Percentiles rank a stretch among this genome's conserved stretches.
Evolutionary conservation across 2,888 invertebrate genomes (phyloP).

Genomic region (Cosmia trapezina): DNA sequence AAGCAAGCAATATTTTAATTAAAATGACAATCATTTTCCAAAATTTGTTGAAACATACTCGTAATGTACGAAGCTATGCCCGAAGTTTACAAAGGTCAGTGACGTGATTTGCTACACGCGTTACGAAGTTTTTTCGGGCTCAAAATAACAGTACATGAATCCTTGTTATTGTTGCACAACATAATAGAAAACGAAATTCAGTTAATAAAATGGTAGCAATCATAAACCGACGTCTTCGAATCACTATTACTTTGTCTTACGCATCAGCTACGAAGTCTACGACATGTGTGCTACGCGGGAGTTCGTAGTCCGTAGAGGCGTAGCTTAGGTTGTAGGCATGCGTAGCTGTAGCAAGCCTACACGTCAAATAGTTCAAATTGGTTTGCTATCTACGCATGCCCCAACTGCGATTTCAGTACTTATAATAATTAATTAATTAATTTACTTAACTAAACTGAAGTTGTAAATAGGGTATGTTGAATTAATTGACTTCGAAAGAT

Average conservation of each 20-base stretch:
- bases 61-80: conserved; percentile 7
- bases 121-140: conserved; percentile 14
- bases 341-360: conserved; percentile 46
- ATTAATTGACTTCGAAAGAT: conserved; percentile 48
- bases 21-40: conserved; percentile 12
- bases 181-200: conserved; percentile 3
- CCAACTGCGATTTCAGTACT: conserved; percentile 18
- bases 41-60: conserved; percentile 24
- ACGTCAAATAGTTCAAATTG: conserved; percentile 12
- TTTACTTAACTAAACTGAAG: conserved; percentile 23
- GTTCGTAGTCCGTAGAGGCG: conserved; percentile 23
- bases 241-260: conserved; percentile 6
- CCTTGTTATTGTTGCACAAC: conserved; percentile 12
- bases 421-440: conserved; percentile 36
- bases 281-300: conserved; percentile 22
- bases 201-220: conserved; percentile 2
- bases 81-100: conserved; percentile 17
- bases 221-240: background rate
- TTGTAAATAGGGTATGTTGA: conserved; percentile 36
- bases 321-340: conserved; percentile 32
- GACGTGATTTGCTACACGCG: conserved; percentile 4
- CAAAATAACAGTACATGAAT: conserved; percentile 15
- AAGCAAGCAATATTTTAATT: conserved; percentile 51
- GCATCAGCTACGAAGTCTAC: conserved; percentile 26
- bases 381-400: conserved; percentile 32